phyloP scores from a whole-genome alignment of 2,113 vertebrate genomes.

The Rhineura floridana region DNA sequence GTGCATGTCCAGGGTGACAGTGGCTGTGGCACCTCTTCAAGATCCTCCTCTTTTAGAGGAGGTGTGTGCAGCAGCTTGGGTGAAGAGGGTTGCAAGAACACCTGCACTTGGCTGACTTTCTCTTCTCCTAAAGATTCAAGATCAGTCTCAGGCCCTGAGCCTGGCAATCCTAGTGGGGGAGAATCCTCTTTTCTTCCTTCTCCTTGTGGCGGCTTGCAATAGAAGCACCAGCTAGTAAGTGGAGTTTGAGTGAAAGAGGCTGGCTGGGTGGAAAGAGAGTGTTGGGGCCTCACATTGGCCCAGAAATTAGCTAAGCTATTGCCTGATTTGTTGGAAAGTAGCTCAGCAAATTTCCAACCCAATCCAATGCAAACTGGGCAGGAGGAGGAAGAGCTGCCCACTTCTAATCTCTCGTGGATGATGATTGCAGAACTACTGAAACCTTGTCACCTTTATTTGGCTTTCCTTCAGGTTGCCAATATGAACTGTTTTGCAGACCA shows the following conservation, averaged over 20 bases:
- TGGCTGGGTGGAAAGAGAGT: not conserved
- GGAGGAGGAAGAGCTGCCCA: not conserved
- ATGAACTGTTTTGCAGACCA: not conserved
- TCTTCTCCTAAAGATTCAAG: too few relatives aligned
- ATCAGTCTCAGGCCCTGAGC: too few relatives aligned
- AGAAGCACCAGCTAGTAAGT: not conserved
- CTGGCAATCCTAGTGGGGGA: too few relatives aligned
- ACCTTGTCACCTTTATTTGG: not conserved
- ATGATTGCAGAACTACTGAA: not conserved
- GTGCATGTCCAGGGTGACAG: too few relatives aligned
- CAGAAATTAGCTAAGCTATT: not conserved
- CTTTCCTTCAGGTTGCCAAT: not conserved
- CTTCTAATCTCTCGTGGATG: not conserved
- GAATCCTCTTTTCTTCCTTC: not conserved
- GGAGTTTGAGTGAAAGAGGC: not conserved
- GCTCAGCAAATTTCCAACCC: not conserved
- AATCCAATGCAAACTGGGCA: not conserved
- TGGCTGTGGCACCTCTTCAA: too few relatives aligned
- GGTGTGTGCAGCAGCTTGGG: too few relatives aligned
- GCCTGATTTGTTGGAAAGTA: not conserved
- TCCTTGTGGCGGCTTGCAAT: not conserved
- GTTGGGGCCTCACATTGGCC: not conserved
- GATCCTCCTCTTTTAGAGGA: too few relatives aligned
- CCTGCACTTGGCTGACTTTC: too few relatives aligned
- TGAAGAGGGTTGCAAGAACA: too few relatives aligned